Percentiles rank a stretch among this genome's conserved stretches.
phyloP scores from a whole-genome alignment of 2,113 vertebrate species.

The Xiphorhynchus elegans region DNA sequence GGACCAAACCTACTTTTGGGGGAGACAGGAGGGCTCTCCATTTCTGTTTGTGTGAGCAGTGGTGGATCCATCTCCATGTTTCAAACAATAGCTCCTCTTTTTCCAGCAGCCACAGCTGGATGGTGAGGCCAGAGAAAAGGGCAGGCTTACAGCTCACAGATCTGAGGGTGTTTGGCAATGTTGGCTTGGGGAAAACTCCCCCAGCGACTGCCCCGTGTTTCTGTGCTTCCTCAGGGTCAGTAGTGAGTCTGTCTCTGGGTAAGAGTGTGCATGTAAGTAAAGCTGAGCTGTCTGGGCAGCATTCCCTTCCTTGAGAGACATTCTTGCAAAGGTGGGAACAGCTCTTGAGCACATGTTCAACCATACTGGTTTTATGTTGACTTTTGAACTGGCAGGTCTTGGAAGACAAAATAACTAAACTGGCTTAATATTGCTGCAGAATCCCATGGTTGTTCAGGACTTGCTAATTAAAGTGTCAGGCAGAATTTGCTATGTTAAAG shows the following conservation, averaged over 20 bases:
- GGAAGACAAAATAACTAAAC: not conserved
- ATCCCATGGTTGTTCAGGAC: not conserved
- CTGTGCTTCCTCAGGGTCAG: not conserved
- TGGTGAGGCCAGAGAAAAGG: not conserved
- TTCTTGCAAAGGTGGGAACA: not conserved
- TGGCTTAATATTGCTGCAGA: not conserved
- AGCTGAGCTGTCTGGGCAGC: not conserved
- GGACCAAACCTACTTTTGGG: not conserved
- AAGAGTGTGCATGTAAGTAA: not conserved
- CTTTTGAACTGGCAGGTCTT: not conserved
- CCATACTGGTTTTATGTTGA: not conserved
- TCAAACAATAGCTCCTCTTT: slow-evolving; percentile 2
- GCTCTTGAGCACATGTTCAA: not conserved
- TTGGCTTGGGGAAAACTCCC: not conserved
- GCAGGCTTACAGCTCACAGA: not conserved
- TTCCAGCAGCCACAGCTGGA: not conserved
- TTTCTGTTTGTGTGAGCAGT: not conserved
- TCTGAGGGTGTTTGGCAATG: not conserved
- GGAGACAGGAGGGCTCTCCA: not conserved
- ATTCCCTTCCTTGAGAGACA: not conserved
- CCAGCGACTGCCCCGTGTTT: not conserved
- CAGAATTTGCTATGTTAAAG: not conserved
- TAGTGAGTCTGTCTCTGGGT: not conserved
- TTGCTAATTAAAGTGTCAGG: not conserved
- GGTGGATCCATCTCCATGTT: not conserved